Base-by-base conservation (phyloP, 2,797 vertebrate species). In the Hemitrygon akajei region DNA sequence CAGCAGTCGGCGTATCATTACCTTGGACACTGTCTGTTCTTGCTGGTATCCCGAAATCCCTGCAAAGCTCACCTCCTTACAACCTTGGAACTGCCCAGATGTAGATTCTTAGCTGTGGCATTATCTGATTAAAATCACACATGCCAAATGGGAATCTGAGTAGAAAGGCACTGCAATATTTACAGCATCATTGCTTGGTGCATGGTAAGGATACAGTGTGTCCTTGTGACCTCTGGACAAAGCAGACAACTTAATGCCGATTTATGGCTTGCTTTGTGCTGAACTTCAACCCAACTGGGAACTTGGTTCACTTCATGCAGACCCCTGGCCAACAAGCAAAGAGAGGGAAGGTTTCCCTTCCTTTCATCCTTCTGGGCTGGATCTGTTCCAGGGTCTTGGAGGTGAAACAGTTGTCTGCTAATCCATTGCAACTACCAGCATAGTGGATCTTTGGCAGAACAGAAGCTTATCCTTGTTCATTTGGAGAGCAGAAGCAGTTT, bases 391-490 rank as follows among this genome's bases (percentile, higher is more conserved):
- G 66, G 30, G 7, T n/a, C 58, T 34, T 66, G 58, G 84, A 34
- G 84, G 58, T 87, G 84, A 66, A 20, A 66, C 30, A 30, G n/a
- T 66, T 87, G 84, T 87, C 84, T 87, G 47, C 47, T 86, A 69
- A 69, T 69, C 63, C 20, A 1, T 63, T 69, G 16, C 18, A 66
- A 37, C 22, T 37, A 69, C 60, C 3, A 69, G 63, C 27, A 63
- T 69, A 14, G n/a, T 5, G n/a, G 58, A 18, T 60, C 25, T 84
- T 89, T 89, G 86, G 60, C 86, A 89, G n/a, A 84, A 37, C 18
- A 10, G 86, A 89, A 34, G n/a, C 63, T 37, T 63, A 89, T 69
- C 18, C n/a, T 89, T 89, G 66, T 16, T n/a, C 7, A 1, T 18
- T 66, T 69, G 60, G n/a, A 69, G 60, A 69, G n/a, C n/a, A 37